Percentiles rank a stretch among this genome's conserved stretches.
Evolutionary conservation across 2,888 invertebrate genomes (phyloP).

Genomic region (Plemyria rubiginata): DNA sequence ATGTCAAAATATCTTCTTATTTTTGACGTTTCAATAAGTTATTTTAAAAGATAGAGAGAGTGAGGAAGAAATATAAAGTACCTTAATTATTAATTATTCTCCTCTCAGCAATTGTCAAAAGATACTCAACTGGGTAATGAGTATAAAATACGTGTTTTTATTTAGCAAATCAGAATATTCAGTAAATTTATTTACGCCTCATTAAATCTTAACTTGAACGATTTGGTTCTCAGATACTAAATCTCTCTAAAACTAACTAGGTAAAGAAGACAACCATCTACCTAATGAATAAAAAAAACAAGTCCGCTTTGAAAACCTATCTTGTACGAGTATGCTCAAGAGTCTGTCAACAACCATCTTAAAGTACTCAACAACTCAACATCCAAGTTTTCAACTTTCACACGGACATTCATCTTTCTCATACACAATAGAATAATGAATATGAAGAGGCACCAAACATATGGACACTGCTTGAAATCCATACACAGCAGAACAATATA

Average conservation of each 20-base stretch:
- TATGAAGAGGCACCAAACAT: constrained; percentile 38
- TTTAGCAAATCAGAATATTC: background rate
- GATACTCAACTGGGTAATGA: no score
- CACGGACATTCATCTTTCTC: constrained; percentile 43
- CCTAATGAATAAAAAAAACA: background rate
- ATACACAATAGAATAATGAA: constrained; percentile 32
- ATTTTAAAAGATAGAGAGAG: no score
- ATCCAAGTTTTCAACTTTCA: constrained; percentile 46
- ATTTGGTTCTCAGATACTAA: no score
- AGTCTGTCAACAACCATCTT: constrained; percentile 28
- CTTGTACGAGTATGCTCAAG: constrained; percentile 21
- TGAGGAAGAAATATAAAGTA: no score
- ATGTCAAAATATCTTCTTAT: no score
- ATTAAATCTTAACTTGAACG: no score
- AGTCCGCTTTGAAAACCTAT: constrained; percentile 1
- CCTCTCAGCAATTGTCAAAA: no score
- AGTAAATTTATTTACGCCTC: no score
- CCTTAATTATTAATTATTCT: no score
- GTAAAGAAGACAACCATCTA: background rate
- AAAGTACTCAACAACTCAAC: constrained; percentile 26
- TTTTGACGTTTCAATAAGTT: no score
- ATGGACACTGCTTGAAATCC: constrained; percentile 35
- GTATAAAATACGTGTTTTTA: no score
- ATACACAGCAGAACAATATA: constrained; percentile 40
- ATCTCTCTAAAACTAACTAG: no score